Evolutionary conservation across 1,140 invertebrate genomes (phyloP).

Genomic region (Tetramorium parvispinum): DNA sequence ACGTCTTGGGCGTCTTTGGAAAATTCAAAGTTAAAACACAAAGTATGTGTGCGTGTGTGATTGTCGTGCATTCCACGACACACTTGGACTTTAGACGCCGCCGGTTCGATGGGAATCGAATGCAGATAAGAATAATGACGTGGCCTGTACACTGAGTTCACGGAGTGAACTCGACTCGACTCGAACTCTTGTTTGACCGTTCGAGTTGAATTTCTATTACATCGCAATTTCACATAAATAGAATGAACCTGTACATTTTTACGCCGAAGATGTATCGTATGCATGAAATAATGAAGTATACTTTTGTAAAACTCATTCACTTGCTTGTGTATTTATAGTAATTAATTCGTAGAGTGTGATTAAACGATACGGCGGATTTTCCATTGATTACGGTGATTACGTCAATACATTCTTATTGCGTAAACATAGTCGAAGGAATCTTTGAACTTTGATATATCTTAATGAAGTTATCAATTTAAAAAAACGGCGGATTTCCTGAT

Average conservation of each 20-base stretch:
- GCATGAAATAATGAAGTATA: neutral
- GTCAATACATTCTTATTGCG: neutral
- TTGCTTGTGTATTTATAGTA: neutral
- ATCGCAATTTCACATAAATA: neutral
- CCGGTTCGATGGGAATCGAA: neutral
- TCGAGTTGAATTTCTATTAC: neutral
- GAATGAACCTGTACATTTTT: neutral
- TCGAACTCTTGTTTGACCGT: neutral
- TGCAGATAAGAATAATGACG: slow-evolving; percentile 28
- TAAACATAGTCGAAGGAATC: neutral
- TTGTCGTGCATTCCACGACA: neutral
- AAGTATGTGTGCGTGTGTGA: neutral
- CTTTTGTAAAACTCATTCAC: neutral
- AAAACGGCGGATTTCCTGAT: neutral
- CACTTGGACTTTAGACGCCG: slow-evolving; percentile 2
- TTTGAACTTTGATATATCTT: neutral
- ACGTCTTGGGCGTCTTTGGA: neutral
- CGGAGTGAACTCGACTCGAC: neutral
- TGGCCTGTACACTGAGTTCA: neutral
- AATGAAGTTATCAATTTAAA: neutral
- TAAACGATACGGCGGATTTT: neutral
- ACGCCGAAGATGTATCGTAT: neutral
- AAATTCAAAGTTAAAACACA: slow-evolving; percentile 6
- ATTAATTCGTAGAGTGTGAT: neutral
- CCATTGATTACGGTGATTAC: neutral